Evolutionary conservation across 2,888 invertebrate genomes (phyloP).

Genomic region (Leptarthrus brevirostris): DNA sequence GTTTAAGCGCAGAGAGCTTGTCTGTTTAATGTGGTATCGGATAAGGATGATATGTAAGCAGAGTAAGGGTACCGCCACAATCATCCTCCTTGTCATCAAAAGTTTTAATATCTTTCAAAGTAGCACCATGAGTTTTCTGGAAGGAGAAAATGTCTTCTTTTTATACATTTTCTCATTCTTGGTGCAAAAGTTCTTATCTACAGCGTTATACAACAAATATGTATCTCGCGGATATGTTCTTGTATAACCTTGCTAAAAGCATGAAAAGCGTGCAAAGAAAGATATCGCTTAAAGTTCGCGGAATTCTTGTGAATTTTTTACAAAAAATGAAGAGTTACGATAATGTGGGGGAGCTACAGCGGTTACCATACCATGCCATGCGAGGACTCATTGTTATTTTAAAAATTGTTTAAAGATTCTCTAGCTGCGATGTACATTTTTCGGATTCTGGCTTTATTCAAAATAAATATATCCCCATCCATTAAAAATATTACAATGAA

Average conservation of each 20-base stretch:
- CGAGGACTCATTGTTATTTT: conserved; percentile 24
- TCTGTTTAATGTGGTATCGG: conserved; percentile 30
- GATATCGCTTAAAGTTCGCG: conserved; percentile 38
- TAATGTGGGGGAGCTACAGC: conserved; percentile 10
- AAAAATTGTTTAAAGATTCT: not conserved
- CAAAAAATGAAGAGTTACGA: conserved; percentile 30
- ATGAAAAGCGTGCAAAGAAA: conserved; percentile 34
- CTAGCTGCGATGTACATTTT: not conserved
- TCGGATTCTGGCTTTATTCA: conserved; percentile 2
- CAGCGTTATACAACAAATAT: conserved; percentile 40
- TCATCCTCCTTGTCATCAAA: conserved; percentile 44
- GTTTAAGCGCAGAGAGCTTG: conserved; percentile 40
- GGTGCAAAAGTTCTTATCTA: conserved; percentile 41
- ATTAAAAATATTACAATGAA: too few species aligned
- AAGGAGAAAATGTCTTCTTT: conserved; percentile 27
- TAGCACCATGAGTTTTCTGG: conserved; percentile 35
- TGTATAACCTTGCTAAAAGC: conserved; percentile 33
- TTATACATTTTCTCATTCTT: conserved; percentile 12
- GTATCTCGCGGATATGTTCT: conserved; percentile 46
- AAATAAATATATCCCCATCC: conserved; percentile 3
- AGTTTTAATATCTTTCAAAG: conserved; percentile 47
- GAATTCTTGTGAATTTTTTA: conserved; percentile 34
- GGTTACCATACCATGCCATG: not conserved
- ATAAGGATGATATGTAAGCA: conserved; percentile 45
- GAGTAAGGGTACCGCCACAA: conserved; percentile 24